Evolutionary conservation across 2,888 invertebrate genomes (phyloP).

Genomic region (Imbricaverruca yamaguchii): DNA sequence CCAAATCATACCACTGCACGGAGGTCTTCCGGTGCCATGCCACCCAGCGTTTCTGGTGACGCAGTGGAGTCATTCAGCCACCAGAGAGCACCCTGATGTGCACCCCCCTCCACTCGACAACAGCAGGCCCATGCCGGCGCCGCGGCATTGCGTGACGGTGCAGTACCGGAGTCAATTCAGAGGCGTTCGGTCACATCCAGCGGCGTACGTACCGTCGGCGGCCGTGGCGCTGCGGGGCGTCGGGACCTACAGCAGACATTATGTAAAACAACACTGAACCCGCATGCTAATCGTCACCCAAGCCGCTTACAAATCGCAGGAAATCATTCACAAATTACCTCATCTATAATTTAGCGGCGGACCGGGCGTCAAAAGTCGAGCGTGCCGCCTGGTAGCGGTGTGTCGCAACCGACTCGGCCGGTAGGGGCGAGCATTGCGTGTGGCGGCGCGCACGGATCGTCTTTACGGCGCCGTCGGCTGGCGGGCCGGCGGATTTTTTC

Average conservation of each 20-base stretch:
- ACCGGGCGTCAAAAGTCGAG: constrained; percentile 4
- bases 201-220: no score
- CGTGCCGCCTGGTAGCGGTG: constrained; percentile 4
- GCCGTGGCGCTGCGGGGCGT: not conserved
- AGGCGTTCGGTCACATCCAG: no score
- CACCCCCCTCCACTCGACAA: no score
- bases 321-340: constrained; percentile 20
- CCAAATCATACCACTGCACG: no score
- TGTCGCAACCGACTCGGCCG: not conserved
- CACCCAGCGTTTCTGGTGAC: no score
- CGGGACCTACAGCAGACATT: not conserved
- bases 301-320: constrained; percentile 15
- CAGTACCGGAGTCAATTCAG: no score
- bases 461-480: not conserved
- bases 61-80: no score
- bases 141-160: no score
- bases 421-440: not conserved
- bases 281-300: constrained; percentile 17
- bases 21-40: no score
- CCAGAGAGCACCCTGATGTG: no score
- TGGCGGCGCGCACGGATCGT: not conserved
- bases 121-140: no score
- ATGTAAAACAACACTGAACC: constrained; percentile 3
- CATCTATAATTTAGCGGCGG: constrained; percentile 21
- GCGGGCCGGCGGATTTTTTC: not conserved